Evolutionary conservation across 2,888 invertebrate genomes (phyloP), one percentile per base, ranked within the genome.

Genomic region (Digitonthophagus gazella): DNA sequence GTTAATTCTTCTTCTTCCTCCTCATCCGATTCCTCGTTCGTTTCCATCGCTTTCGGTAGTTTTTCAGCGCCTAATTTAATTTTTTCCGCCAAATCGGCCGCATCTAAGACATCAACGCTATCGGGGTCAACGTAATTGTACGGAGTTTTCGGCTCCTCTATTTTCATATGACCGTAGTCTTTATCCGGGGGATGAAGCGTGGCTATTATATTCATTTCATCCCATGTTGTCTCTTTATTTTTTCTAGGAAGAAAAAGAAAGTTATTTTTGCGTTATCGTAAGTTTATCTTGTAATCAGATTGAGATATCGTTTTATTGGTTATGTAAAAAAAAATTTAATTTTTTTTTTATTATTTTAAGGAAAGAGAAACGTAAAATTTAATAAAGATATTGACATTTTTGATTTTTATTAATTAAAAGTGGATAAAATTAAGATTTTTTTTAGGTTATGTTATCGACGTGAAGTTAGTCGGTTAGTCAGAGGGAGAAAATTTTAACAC

Each of bases 131-230:
- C 83, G 74, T 88, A 89, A 80, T 89, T 89, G 78, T 88, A 94
- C 0, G 99, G 99, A 19, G 99, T 99, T 83, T 98, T 98, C 1
- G 99, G 98, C 84, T 99, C 99, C 78, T 96, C 95, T 73, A 93
- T 91, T 84, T 98, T 99, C 97, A 98, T 98, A 80, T 97, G 97
- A 5, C 99, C 99, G 84, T 99, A 99, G 84, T 98, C 98, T 85
- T 99, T 99, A 82, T 96, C 96, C 16, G 93, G 88, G 57, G 99
- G 99, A 86, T 99, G 99, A 79, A 97, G 90, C 0, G 99, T 99
- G 75, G 97, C 97, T 77, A 98, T 88, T 74, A 99, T 98, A 84
- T 99, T 99, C 90, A 97, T 95, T 86, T 99, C 99, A 84, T 99
- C 99, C 86, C 95, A 97, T 87, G 96, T 93, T 79, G 95, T 88